Conservation (phyloP, 2,113 vertebrate genomes). For the Poecile atricapillus region DNA sequence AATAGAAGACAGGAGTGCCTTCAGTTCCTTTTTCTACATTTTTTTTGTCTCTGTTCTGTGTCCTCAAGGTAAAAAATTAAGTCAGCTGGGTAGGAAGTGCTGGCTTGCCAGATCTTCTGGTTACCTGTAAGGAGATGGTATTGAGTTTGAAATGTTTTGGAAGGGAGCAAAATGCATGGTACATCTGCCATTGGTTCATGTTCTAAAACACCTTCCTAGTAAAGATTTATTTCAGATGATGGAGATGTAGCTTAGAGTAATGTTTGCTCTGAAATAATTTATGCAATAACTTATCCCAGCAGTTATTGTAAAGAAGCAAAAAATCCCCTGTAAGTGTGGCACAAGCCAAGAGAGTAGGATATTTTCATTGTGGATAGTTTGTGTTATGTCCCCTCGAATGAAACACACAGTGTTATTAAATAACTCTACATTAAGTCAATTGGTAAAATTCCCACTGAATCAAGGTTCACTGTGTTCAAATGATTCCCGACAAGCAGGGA, state of each 20-base stretch:
- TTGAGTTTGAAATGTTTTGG: not conserved
- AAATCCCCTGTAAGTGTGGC: not conserved
- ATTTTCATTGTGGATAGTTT: not conserved
- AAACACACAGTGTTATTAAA: not conserved
- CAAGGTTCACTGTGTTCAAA: not conserved
- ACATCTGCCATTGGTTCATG: not conserved
- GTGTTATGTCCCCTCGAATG: not conserved
- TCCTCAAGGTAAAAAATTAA: not conserved
- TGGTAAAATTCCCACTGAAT: not conserved
- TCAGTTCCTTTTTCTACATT: not conserved
- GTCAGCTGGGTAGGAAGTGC: not conserved
- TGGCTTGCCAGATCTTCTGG: not conserved
- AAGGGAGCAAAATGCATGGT: not conserved
- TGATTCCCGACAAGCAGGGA: not conserved
- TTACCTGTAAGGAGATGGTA: not conserved
- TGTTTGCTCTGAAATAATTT: not conserved
- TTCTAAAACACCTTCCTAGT: not conserved
- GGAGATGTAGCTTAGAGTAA: not conserved
- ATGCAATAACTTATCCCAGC: not conserved
- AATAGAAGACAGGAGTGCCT: not conserved
- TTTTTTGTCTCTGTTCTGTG: not conserved
- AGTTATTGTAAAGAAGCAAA: not conserved
- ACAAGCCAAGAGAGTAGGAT: not conserved
- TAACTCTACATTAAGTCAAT: not conserved
- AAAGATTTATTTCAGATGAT: not conserved